Percentiles rank a stretch among this genome's conserved stretches.
These are phyloP conservation scores for Patella depressa DNA, from an alignment of 2,888 invertebrate species.

Conservation along the genomic window DNA sequence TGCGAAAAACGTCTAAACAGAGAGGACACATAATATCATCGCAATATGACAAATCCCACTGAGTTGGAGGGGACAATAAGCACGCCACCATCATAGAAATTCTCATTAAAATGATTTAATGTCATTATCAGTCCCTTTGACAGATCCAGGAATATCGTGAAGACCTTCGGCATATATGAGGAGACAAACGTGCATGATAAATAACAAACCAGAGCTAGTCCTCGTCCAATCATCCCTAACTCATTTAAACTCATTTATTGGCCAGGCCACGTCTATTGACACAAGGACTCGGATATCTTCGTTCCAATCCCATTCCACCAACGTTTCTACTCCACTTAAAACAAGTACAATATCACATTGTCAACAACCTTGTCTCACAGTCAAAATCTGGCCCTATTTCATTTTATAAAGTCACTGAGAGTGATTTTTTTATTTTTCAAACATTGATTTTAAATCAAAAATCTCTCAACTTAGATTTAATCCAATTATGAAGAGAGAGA, in stretches of 20 bases:
- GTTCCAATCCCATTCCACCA: no score
- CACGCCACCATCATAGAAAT: slow-evolving; percentile 22
- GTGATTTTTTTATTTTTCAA: no score
- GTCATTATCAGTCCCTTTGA: slow-evolving; percentile 32
- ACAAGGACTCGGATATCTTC: slow-evolving; percentile 8
- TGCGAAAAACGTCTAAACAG: slow-evolving; percentile 27
- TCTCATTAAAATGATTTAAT: slow-evolving; percentile 32
- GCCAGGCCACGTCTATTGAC: slow-evolving; percentile 30
- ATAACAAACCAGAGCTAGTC: slow-evolving; percentile 19
- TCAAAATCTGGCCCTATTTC: no score
- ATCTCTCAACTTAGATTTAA: no score
- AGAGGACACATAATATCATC: slow-evolving; percentile 38
- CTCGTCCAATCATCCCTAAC: slow-evolving; percentile 29
- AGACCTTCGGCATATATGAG: slow-evolving; percentile 16
- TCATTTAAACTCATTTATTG: slow-evolving; percentile 28
- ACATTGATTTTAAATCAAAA: no score
- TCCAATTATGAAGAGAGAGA: background rate
- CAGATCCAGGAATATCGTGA: slow-evolving; percentile 17
- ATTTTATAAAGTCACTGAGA: no score
- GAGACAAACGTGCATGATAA: slow-evolving; percentile 36
- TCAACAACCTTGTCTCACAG: no score
- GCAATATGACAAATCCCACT: slow-evolving; percentile 42
- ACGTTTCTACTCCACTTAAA: no score
- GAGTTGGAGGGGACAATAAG: slow-evolving; percentile 36
- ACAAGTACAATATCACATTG: no score